Conservation (phyloP, 2,888 invertebrate genomes). For the Nesidiocoris tenuis region DNA sequence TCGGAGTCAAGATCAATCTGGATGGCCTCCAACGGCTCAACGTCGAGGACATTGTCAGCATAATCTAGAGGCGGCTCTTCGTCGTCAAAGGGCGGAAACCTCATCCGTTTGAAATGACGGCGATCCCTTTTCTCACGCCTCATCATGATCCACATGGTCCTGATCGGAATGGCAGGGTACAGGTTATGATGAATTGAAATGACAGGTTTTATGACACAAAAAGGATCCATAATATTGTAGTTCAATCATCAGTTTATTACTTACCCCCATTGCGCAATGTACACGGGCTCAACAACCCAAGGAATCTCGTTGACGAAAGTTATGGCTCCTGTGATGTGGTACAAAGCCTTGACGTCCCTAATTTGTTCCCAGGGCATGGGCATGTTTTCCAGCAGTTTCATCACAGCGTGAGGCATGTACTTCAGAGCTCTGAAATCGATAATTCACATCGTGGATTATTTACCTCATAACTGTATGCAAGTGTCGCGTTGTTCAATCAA, state of each 20-base stretch:
- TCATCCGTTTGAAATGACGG: slow-evolving; percentile 97
- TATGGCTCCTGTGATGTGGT: slow-evolving; percentile 99
- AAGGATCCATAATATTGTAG: neutral
- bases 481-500: too few relatives aligned
- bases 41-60: slow-evolving; percentile 98
- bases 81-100: slow-evolving; percentile 99
- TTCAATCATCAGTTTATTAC: too few relatives aligned
- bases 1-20: slow-evolving; percentile 96
- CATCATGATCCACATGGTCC: slow-evolving; percentile 99
- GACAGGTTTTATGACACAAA: neutral
- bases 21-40: slow-evolving; percentile 97
- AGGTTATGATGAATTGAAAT: too few relatives aligned
- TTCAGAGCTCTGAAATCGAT: slow-evolving; percentile 75
- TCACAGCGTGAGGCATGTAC: slow-evolving; percentile 99
- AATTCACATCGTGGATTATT: too few relatives aligned
- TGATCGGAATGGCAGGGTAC: slow-evolving; percentile 52
- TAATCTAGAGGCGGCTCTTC: slow-evolving; percentile 99
- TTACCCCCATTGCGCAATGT: slow-evolving; percentile 99
- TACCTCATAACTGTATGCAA: too few relatives aligned
- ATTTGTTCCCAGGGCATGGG: slow-evolving; percentile 99
- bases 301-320: slow-evolving; percentile 99
- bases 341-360: slow-evolving; percentile 93
- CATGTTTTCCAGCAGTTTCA: slow-evolving; percentile 99
- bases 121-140: slow-evolving; percentile 97
- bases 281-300: slow-evolving; percentile 98